phyloP scores from a whole-genome alignment of 1,140 invertebrate genomes.

The Paralvinella palmiformis region DNA sequence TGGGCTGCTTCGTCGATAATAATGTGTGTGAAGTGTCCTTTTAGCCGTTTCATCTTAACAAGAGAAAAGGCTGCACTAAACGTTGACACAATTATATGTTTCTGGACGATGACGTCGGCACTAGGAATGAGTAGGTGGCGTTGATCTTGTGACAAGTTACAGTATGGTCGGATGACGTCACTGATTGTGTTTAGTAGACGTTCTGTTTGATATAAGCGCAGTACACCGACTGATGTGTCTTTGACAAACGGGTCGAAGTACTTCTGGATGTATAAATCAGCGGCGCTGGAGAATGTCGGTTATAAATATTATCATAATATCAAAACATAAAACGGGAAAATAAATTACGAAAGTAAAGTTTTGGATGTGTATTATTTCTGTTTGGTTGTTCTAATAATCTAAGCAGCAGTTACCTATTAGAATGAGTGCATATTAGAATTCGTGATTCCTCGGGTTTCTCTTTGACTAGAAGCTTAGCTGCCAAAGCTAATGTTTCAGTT shows the following conservation, averaged over 20 bases:
- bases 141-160: no score
- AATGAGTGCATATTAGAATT: conserved; percentile 84
- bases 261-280: conserved; percentile 67
- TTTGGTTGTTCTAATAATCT: no score
- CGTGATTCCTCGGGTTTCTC: conserved; percentile 60
- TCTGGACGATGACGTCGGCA: no score
- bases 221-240: conserved; percentile 66
- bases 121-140: conserved; percentile 58
- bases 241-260: conserved; percentile 75
- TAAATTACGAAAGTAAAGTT: no score
- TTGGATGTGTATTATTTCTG: no score
- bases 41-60: neutral
- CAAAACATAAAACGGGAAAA: no score
- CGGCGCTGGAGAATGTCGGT: no score
- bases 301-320: no score
- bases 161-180: conserved; percentile 47
- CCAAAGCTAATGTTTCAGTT: conserved; percentile 77
- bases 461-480: conserved; percentile 63
- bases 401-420: conserved; percentile 64
- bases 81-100: no score
- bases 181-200: conserved; percentile 73
- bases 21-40: conserved; percentile 75
- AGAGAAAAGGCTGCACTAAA: no score
- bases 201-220: conserved; percentile 67
- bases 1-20: conserved; percentile 85